Evolutionary conservation across 2,797 vertebrate genomes (phyloP).

Genomic region (Sorex maritimensis): DNA sequence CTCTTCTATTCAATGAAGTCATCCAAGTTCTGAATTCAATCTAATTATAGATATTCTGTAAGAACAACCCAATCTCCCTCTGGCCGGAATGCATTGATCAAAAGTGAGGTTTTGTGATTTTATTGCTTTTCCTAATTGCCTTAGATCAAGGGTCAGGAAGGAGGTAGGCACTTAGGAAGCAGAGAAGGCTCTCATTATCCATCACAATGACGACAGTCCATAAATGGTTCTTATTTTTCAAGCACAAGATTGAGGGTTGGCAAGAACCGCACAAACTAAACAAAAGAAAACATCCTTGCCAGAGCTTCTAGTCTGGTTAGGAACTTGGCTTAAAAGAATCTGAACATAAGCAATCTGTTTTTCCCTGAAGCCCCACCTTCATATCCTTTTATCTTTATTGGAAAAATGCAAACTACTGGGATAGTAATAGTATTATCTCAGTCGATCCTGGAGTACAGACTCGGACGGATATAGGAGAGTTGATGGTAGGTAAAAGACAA

Average conservation of each 20-base stretch:
- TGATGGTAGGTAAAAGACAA: not conserved
- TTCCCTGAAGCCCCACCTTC: not conserved
- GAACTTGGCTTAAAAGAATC: not conserved
- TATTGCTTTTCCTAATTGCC: slow-evolving; percentile 77
- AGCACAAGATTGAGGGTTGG: not conserved
- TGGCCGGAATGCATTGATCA: slow-evolving; percentile 67
- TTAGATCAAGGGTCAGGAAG: slow-evolving; percentile 68
- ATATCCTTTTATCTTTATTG: slow-evolving; percentile 21
- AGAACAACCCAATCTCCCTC: slow-evolving; percentile 60
- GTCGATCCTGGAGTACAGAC: not conserved
- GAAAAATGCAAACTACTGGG: slow-evolving; percentile 16
- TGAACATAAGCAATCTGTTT: slow-evolving; percentile 5
- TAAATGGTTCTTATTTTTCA: slow-evolving; percentile 48
- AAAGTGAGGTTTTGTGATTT: slow-evolving; percentile 72
- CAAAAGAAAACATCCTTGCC: slow-evolving; percentile 21
- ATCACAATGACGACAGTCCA: not conserved
- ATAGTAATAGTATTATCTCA: not conserved
- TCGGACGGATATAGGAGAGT: not conserved
- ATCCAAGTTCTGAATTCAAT: slow-evolving; percentile 55
- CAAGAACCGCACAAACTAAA: slow-evolving; percentile 26
- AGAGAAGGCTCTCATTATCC: slow-evolving; percentile 33
- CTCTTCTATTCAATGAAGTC: slow-evolving; percentile 16
- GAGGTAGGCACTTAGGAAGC: slow-evolving; percentile 61
- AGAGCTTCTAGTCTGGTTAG: not conserved
- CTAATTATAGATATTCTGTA: slow-evolving; percentile 74